Evolutionary conservation across 2,888 invertebrate species (phyloP).

Genomic region (Perizoma affinitatum): DNA sequence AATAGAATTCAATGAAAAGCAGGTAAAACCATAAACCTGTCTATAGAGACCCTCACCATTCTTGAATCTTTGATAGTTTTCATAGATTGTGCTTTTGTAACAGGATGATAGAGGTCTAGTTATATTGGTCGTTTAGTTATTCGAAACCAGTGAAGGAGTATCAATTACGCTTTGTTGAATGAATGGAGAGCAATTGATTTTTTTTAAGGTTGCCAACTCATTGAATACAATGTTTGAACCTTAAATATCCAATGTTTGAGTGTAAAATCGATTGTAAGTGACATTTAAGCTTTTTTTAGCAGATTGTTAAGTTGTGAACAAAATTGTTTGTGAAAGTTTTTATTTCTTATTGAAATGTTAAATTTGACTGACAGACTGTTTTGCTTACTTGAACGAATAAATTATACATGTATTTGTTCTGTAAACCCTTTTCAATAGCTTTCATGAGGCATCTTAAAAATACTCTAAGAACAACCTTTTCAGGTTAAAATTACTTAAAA

Average conservation of each 20-base stretch:
- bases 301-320: conserved; percentile 18
- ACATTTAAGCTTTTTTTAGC: conserved; percentile 11
- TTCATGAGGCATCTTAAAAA: too few relatives aligned
- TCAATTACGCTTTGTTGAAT: conserved; percentile 75
- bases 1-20: conserved; percentile 23
- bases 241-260: conserved; percentile 4
- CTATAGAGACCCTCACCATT: conserved; percentile 12
- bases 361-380: conserved; percentile 25
- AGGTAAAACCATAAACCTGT: conserved; percentile 39
- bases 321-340: conserved; percentile 21
- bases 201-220: conserved; percentile 47
- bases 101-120: conserved; percentile 16
- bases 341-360: conserved; percentile 25
- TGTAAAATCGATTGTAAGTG: conserved; percentile 1
- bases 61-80: not conserved
- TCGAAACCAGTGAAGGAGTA: conserved; percentile 69
- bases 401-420: not conserved
- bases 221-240: conserved; percentile 2
- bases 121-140: conserved; percentile 52
- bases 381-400: conserved; percentile 11
- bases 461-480: too few relatives aligned
- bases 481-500: too few relatives aligned
- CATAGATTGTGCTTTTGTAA: conserved; percentile 4
- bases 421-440: too few relatives aligned
- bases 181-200: conserved; percentile 56